A percentile compares a stretch with the other conserved stretches of the same genome.
Conservation (phyloP, 2,888 invertebrate genomes). For the Gymnocheta viridis region DNA sequence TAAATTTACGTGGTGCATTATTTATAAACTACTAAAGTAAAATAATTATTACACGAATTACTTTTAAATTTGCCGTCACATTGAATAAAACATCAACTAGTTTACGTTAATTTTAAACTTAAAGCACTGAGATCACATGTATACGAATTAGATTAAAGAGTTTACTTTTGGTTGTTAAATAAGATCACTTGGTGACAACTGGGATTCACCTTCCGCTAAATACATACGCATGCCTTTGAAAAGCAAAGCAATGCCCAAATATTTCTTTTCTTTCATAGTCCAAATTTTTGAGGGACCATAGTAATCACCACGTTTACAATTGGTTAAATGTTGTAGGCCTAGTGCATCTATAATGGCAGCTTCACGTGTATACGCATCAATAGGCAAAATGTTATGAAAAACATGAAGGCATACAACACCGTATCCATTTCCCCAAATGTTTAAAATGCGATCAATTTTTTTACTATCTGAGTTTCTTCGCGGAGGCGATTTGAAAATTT, state of each 20-base stretch:
- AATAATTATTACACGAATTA: constrained; percentile 14
- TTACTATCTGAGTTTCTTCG: constrained; percentile 73
- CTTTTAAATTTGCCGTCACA: constrained; percentile 3
- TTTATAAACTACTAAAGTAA: background rate
- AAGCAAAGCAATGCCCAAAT: constrained; percentile 90
- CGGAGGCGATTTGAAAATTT: constrained; percentile 75
- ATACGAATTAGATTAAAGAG: background rate
- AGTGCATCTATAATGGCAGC: constrained; percentile 96
- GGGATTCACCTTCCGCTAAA: constrained; percentile 93
- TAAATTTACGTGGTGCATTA: background rate
- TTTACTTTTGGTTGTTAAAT: constrained; percentile 74
- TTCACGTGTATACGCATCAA: constrained; percentile 96
- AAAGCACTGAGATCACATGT: constrained; percentile 47
- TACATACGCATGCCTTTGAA: constrained; percentile 92
- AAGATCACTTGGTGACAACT: constrained; percentile 90
- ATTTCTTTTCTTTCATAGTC: constrained; percentile 87
- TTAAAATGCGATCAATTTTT: constrained; percentile 91
- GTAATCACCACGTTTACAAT: constrained; percentile 90
- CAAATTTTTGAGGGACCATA: constrained; percentile 91
- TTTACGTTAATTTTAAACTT: constrained; percentile 7
- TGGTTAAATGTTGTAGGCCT: constrained; percentile 88
- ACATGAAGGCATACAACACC: constrained; percentile 96
- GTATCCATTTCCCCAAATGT: constrained; percentile 91
- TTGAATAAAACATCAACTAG: background rate
- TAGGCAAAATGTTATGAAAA: constrained; percentile 94